These are phyloP conservation scores for Platyscelio sp. DNA, from an alignment of 2,888 invertebrate species.

Conservation along the genomic window DNA sequence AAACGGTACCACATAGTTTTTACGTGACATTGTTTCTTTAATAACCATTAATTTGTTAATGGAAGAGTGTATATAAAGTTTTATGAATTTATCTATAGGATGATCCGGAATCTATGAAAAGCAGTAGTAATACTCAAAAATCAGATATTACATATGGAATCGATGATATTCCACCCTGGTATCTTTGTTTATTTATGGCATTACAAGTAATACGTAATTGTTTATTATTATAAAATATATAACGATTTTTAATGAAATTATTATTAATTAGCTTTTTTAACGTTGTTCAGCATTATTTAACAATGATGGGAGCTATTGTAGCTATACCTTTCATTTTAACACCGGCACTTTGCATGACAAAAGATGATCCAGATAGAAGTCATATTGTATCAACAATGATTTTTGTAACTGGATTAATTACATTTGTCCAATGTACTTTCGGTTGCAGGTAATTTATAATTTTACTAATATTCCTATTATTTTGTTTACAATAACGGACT, in stretches of 20 bases:
- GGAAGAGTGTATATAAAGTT: no score
- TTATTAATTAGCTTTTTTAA: not conserved
- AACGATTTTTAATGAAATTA: no score
- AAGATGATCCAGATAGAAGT: constrained; percentile 91
- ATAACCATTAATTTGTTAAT: no score
- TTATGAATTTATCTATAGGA: no score
- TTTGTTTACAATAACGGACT: no score
- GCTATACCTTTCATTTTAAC: constrained; percentile 93
- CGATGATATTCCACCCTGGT: constrained; percentile 94
- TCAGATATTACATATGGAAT: constrained; percentile 89
- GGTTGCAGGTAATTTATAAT: no score
- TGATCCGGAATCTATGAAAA: no score
- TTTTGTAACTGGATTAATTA: constrained; percentile 93
- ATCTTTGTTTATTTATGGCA: constrained; percentile 93
- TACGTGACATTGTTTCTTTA: no score
- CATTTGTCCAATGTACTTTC: constrained; percentile 92
- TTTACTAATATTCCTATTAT: no score
- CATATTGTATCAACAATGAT: constrained; percentile 94
- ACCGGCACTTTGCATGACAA: constrained; percentile 92
- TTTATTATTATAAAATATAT: not conserved
- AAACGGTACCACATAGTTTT: no score
- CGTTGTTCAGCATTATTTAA: constrained; percentile 90
- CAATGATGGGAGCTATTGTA: constrained; percentile 94
- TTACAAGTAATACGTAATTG: constrained; percentile 88
- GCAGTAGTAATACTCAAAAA: no score